phyloP scores from a whole-genome alignment of 1,140 invertebrate species.

The Cydia pomonella region DNA sequence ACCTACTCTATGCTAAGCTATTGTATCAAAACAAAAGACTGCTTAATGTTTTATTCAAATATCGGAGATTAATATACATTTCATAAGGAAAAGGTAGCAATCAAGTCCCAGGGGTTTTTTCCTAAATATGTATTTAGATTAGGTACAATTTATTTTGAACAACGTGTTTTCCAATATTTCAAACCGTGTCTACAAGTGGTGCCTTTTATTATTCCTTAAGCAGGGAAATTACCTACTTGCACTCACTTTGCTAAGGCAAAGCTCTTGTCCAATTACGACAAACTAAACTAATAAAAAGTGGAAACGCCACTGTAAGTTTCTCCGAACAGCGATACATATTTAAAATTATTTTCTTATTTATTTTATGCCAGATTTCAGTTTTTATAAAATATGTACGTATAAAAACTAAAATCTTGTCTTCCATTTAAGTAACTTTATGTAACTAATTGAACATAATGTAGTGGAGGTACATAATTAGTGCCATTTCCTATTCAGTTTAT shows the following conservation, averaged over 20 bases:
- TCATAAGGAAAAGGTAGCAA: conserved; percentile 16
- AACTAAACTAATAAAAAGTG: neutral
- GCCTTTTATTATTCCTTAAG: too few relatives aligned
- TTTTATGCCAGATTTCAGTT: too few relatives aligned
- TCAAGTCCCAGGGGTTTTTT: neutral
- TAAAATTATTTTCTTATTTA: too few relatives aligned
- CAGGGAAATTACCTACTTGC: too few relatives aligned
- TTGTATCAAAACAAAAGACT: conserved; percentile 33
- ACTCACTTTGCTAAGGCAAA: too few relatives aligned
- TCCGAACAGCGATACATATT: too few relatives aligned
- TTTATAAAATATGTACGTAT: neutral
- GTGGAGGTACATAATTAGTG: neutral
- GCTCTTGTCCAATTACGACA: neutral
- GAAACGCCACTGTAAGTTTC: too few relatives aligned
- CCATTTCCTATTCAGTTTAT: neutral
- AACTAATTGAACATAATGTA: neutral
- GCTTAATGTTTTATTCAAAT: conserved; percentile 37
- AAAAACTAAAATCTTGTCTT: neutral
- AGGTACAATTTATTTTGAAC: neutral
- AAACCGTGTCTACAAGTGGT: too few relatives aligned
- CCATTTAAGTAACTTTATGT: neutral
- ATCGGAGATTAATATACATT: conserved; percentile 23
- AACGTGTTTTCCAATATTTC: too few relatives aligned
- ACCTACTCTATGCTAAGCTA: conserved; percentile 45
- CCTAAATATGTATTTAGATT: neutral